A percentile compares a stretch with the other conserved stretches of the same genome.
Evolutionary conservation across 1,140 invertebrate genomes (phyloP).

Genomic region (Triops cancriformis): DNA sequence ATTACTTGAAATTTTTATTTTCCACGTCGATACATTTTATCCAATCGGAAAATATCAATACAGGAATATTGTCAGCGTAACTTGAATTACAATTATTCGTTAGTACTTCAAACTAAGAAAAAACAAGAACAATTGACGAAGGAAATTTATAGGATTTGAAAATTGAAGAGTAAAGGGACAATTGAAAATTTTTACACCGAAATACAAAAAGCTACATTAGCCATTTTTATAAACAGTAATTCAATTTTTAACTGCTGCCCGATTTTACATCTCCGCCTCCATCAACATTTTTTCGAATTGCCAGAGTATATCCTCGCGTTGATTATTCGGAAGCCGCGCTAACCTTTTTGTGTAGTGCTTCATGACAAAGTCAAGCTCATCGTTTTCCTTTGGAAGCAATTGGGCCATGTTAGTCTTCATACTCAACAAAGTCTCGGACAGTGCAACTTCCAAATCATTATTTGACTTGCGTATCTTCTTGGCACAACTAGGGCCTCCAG

Average conservation of each 20-base stretch:
- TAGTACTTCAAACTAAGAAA: background rate
- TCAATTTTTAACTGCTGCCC: background rate
- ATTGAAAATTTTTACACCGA: background rate
- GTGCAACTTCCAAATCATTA: background rate
- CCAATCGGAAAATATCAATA: background rate
- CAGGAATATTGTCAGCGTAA: background rate
- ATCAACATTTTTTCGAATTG: background rate
- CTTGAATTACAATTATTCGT: background rate
- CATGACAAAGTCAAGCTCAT: background rate
- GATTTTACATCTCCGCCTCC: background rate
- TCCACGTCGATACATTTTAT: background rate
- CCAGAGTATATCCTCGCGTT: background rate
- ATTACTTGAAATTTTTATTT: background rate
- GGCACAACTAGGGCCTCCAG: background rate
- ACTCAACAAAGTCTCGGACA: background rate
- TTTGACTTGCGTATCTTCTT: background rate
- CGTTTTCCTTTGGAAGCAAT: background rate
- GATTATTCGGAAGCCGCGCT: background rate
- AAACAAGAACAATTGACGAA: background rate
- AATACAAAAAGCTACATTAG: background rate
- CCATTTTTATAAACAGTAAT: background rate
- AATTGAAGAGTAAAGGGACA: background rate
- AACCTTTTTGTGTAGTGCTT: background rate
- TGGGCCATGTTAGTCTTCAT: background rate
- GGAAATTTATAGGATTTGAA: background rate